Base-by-base conservation (phyloP, 2,888 invertebrate genomes). In the Acleris holmiana region DNA sequence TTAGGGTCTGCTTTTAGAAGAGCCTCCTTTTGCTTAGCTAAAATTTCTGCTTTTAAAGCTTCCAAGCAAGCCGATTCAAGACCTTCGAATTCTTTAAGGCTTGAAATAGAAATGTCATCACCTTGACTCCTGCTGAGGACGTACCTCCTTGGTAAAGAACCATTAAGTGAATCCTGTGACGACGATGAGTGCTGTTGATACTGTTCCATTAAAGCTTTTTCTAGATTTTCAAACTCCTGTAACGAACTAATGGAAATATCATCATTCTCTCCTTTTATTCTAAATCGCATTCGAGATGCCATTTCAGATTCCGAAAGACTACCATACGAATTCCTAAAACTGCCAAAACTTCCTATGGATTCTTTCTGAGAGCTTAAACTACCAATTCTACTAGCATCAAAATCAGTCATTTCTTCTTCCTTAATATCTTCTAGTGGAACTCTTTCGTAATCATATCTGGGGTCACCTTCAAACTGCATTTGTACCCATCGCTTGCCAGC, bases 251-350 rank as follows among this genome's bases (percentile, higher is more conserved):
- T 95, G 0, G 98, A 98, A 48, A 98, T 94, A 80, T 98, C 98
- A 80, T 99, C 98, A 79, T 97, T 96, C 73, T 98, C 98, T n/a
- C 96, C 95, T 72, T 95, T 95, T 4, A 96, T 95, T 76, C 97
- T 96, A 84, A 96, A 97, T 77, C 96, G 96, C 77, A 96, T 94
- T n/a, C 97, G 95, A 59, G 97, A 95, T 65, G 97, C 86, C 72
- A 97, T 95, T 86, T 98, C 98, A 73, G 97, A 98, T 78, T 98
- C 98, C 0, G 98, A 98, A 1, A 98, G 97, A 76, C 98, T 98
- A 7, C 98, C 97, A 68, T 96, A 96, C 0, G 98, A 98, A 76
- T 98, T 98, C 75, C 97, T 96, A 77, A 97, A 95, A 74, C 97
- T 97, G 73, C 97, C 97, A 72, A 94, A 95, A 77, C 95, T 95